Evolutionary conservation across 2,113 vertebrate species (phyloP).

Genomic region (Sinocyclocheilus anshuiensis): DNA sequence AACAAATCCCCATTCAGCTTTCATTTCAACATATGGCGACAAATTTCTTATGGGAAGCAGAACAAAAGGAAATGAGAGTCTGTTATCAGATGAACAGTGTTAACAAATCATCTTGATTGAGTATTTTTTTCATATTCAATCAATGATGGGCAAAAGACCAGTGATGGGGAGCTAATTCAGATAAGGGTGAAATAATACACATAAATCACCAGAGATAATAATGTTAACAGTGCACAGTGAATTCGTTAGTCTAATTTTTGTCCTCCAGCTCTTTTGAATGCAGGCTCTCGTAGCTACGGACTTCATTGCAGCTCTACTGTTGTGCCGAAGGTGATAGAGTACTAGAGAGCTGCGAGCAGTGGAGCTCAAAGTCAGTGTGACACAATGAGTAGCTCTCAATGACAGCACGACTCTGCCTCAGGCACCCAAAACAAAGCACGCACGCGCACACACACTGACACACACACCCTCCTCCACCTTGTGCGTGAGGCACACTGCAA

Average conservation of each 20-base stretch:
- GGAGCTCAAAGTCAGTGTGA: conserved; percentile 67
- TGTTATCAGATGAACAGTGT: background rate
- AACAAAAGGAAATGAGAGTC: conserved; percentile 6
- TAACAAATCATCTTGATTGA: background rate
- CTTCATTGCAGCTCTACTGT: conserved; percentile 13
- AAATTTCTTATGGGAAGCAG: conserved; percentile 11
- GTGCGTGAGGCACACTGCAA: conserved; percentile 57
- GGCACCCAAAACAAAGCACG: conserved; percentile 15
- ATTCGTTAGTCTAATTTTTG: background rate
- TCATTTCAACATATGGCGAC: conserved; percentile 32
- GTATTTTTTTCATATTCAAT: background rate
- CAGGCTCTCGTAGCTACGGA: background rate
- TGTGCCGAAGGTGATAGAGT: conserved; percentile 8
- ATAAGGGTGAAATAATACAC: background rate
- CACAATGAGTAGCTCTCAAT: conserved; percentile 67
- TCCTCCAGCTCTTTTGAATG: background rate
- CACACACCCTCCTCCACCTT: conserved; percentile 3
- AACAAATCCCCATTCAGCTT: conserved; percentile 31
- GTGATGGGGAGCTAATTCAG: background rate
- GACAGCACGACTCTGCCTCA: conserved; percentile 66
- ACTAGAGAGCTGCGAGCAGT: conserved; percentile 43
- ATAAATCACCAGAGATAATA: background rate
- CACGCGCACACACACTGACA: conserved; percentile 14
- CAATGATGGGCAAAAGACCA: too few species aligned
- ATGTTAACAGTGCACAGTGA: background rate